These are phyloP conservation scores for Cotesia glomerata DNA, from an alignment of 1,140 invertebrate genomes.

Conservation along the genomic window DNA sequence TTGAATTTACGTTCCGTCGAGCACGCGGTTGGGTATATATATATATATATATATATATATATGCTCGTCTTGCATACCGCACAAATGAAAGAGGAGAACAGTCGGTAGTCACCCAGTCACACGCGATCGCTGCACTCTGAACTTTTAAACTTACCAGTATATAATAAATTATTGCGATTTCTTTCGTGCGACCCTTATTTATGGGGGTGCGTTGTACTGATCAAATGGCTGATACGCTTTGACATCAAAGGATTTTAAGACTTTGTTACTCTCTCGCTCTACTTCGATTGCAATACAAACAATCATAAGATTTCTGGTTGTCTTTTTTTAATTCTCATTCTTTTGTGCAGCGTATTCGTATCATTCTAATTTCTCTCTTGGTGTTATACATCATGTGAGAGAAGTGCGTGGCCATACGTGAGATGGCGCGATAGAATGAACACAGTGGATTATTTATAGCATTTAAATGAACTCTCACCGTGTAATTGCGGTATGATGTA, in stretches of 20 bases:
- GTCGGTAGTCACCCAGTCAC: conserved; percentile 41
- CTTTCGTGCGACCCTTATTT: conserved; percentile 58
- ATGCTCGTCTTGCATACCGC: neutral
- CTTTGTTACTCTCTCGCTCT: conserved; percentile 18
- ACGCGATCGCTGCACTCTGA: conserved; percentile 51
- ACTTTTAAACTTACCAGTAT: conserved; percentile 40
- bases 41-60: neutral
- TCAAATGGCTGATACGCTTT: conserved; percentile 52
- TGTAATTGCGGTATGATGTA: conserved; percentile 63
- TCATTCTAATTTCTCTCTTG: too few relatives aligned
- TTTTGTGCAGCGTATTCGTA: too few relatives aligned
- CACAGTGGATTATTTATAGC: conserved; percentile 58
- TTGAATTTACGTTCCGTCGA: conserved; percentile 10
- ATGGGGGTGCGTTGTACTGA: conserved; percentile 48
- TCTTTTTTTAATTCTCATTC: neutral
- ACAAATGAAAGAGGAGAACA: conserved; percentile 11
- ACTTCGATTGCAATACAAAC: neutral
- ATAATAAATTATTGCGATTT: conserved; percentile 62
- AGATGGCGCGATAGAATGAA: conserved; percentile 55
- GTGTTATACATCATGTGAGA: neutral
- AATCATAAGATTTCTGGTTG: neutral
- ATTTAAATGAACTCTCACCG: conserved; percentile 62
- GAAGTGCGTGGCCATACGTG: conserved; percentile 31
- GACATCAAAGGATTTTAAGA: conserved; percentile 54
- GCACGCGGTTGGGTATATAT: neutral